A percentile compares a stretch with the other conserved stretches of the same genome.
Evolutionary conservation across 2,113 vertebrate genomes (phyloP).

Genomic region (Callipepla californica): DNA sequence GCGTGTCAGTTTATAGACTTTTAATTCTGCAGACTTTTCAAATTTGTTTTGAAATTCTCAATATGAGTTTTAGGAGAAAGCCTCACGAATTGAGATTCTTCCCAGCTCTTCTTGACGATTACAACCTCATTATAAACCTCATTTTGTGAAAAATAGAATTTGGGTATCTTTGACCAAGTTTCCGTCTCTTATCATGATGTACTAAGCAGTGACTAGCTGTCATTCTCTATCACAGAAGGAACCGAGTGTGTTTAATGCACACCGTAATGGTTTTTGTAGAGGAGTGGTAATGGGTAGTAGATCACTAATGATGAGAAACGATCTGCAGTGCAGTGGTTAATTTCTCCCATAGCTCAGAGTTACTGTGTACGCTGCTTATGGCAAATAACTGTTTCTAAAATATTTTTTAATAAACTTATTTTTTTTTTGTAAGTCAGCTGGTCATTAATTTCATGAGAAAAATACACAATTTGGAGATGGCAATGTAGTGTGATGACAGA

Average conservation of each 20-base stretch:
- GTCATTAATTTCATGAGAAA: not conserved
- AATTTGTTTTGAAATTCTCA: slow-evolving; percentile 63
- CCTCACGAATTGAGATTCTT: slow-evolving; percentile 13
- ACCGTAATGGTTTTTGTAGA: not conserved
- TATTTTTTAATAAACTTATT: not conserved
- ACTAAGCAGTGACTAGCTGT: not conserved
- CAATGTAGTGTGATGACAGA: not conserved
- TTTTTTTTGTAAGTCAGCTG: not conserved
- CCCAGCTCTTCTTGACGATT: slow-evolving; percentile 40
- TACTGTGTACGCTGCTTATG: not conserved
- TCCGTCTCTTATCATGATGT: not conserved
- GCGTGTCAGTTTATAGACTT: slow-evolving; percentile 65
- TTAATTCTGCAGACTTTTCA: slow-evolving; percentile 68
- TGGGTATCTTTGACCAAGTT: slow-evolving; percentile 17
- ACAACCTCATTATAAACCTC: slow-evolving; percentile 46
- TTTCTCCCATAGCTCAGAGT: not conserved
- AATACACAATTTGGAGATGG: not conserved
- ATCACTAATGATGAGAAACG: not conserved
- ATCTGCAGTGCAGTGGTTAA: not conserved
- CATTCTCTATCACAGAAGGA: not conserved
- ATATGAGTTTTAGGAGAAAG: slow-evolving; percentile 26
- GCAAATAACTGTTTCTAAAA: not conserved
- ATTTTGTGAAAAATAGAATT: slow-evolving; percentile 21
- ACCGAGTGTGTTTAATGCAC: not conserved
- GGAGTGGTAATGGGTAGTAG: not conserved